A percentile compares a stretch with the other conserved stretches of the same genome.
Conservation (phyloP, 2,113 vertebrate species). For the Otis tarda region DNA sequence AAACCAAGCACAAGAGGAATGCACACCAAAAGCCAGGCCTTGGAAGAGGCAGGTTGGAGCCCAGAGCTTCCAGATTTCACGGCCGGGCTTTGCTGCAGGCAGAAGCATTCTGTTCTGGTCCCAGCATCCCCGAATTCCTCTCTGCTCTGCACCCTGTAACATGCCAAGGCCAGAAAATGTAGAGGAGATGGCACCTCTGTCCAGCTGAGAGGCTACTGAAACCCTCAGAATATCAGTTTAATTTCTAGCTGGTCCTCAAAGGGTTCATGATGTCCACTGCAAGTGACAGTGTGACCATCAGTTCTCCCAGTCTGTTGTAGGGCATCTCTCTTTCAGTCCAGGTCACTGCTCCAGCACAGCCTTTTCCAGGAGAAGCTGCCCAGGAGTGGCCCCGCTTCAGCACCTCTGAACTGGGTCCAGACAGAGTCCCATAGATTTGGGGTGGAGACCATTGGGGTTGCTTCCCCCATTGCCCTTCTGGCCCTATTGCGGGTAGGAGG, state of each 20-base stretch:
- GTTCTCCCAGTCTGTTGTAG: fast-evolving
- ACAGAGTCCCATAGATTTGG: neutral
- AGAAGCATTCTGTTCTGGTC: neutral
- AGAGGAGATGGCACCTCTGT: fast-evolving
- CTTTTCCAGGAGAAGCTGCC: neutral
- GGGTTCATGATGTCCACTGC: fast-evolving
- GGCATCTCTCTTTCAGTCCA: neutral
- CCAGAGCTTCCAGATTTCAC: neutral
- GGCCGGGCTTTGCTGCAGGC: neutral
- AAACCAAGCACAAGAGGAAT: neutral
- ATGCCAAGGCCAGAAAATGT: fast-evolving
- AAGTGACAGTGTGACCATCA: neutral
- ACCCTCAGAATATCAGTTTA: fast-evolving
- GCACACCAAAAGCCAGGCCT: neutral
- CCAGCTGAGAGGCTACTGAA: neutral
- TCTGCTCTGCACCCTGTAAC: neutral
- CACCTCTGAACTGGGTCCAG: neutral
- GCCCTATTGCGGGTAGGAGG: neutral
- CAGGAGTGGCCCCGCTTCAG: neutral
- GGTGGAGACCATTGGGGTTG: neutral
- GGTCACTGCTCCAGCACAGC: neutral
- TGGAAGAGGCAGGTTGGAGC: fast-evolving
- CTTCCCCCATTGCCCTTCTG: neutral
- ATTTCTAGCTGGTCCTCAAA: neutral
- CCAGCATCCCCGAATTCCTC: neutral